Conservation (phyloP, 1,140 invertebrate species). For the Galendromus occidentalis region DNA sequence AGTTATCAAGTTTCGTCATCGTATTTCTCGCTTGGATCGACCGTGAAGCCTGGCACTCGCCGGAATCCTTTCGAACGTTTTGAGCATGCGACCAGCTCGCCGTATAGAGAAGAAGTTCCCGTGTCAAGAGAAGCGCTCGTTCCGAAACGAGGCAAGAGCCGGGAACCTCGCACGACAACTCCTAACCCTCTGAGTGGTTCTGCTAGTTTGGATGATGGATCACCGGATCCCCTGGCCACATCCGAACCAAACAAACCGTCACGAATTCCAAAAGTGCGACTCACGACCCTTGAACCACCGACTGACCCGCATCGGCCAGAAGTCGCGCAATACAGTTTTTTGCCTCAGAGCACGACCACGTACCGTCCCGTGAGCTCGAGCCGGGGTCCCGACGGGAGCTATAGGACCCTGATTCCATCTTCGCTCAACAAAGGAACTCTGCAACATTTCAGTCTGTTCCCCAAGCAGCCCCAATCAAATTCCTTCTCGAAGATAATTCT, state of each 20-base stretch:
- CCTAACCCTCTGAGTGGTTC: background rate
- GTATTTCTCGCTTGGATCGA: background rate
- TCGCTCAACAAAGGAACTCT: slow-evolving; percentile 4
- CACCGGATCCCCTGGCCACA: background rate
- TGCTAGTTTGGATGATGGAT: background rate
- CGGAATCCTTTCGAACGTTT: background rate
- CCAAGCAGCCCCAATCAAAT: background rate
- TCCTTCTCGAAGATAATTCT: slow-evolving; percentile 3
- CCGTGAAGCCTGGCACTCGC: background rate
- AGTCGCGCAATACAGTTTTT: background rate
- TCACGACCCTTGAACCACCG: background rate
- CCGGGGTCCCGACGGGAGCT: background rate
- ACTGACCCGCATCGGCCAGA: background rate
- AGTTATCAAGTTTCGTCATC: background rate
- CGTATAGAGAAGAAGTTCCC: background rate
- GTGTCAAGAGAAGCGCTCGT: background rate
- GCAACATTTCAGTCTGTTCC: background rate
- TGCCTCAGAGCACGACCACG: background rate
- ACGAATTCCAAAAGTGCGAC: background rate
- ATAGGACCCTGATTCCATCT: background rate
- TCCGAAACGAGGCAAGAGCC: background rate
- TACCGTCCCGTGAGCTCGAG: background rate
- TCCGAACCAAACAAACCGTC: background rate
- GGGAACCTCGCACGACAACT: background rate
- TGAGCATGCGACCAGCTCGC: background rate